Percentiles rank a stretch among this genome's conserved stretches.
These are phyloP conservation scores for Ptychadena robeensis DNA, from an alignment of 2,797 vertebrate species.

Conservation along the genomic window DNA sequence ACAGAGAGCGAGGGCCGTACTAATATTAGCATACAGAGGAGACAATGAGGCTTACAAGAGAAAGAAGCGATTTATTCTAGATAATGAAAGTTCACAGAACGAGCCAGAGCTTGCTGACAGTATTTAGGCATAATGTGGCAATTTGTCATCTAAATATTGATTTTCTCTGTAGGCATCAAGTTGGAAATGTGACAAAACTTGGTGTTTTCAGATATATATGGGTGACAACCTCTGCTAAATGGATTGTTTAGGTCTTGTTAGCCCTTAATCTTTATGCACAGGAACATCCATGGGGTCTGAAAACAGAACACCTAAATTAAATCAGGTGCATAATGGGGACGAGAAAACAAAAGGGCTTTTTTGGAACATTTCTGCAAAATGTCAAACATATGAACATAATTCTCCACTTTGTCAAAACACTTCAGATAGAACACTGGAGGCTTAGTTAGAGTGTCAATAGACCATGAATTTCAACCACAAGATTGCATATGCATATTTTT, in stretches of 20 bases:
- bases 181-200: neutral
- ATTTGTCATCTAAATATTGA: neutral
- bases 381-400: too few relatives aligned
- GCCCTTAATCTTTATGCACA: neutral
- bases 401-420: too few relatives aligned
- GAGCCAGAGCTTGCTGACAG: neutral
- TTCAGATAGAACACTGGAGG: too few relatives aligned
- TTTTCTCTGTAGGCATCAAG: neutral
- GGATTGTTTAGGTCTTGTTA: neutral
- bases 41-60: constrained; percentile 1
- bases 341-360: too few relatives aligned
- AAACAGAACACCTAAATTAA: neutral
- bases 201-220: too few relatives aligned
- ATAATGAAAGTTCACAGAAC: constrained; percentile 14
- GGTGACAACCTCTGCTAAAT: too few relatives aligned
- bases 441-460: too few relatives aligned
- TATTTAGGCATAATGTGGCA: neutral
- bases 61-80: neutral
- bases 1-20: neutral
- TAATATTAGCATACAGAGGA: constrained; percentile 34
- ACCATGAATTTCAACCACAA: too few relatives aligned
- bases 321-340: too few relatives aligned
- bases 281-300: too few relatives aligned
- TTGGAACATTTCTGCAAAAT: too few relatives aligned
- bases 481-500: too few relatives aligned